These are phyloP conservation scores for Pomatostomus ruficeps DNA, from an alignment of 2,113 vertebrate genomes.

Conservation along the genomic window DNA sequence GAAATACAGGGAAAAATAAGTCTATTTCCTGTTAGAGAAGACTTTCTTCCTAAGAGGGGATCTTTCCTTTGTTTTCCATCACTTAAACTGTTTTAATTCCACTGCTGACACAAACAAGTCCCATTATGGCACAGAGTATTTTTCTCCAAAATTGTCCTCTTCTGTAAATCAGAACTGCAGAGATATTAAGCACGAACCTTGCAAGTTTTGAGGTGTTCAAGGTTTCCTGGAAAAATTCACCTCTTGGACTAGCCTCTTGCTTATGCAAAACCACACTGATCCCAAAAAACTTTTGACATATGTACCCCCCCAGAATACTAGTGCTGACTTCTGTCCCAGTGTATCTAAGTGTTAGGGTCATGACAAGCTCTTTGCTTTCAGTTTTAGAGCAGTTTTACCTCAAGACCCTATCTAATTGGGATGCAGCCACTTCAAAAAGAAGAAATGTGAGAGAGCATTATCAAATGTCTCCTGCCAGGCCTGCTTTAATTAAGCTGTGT, in stretches of 20 bases:
- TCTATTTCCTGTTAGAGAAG: background rate
- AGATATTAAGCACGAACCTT: background rate
- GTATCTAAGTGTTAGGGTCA: background rate
- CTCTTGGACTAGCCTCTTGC: background rate
- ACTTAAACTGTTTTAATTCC: background rate
- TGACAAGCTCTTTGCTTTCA: background rate
- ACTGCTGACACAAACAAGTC: background rate
- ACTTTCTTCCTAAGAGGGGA: background rate
- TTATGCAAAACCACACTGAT: background rate
- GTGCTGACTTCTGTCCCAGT: background rate
- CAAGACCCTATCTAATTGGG: background rate
- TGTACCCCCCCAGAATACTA: background rate
- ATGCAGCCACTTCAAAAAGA: background rate
- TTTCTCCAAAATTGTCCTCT: background rate
- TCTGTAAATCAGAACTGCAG: background rate
- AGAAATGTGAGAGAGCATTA: background rate
- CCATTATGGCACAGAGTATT: background rate
- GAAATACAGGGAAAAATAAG: background rate
- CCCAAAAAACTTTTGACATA: background rate
- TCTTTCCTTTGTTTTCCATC: background rate
- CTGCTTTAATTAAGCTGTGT: constrained; percentile 33
- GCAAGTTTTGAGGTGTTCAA: background rate
- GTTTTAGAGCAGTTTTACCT: background rate
- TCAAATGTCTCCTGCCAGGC: background rate
- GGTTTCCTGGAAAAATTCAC: background rate